These are phyloP conservation scores for Ageneiosus marmoratus DNA, from an alignment of 2,113 vertebrate genomes.

Conservation along the genomic window DNA sequence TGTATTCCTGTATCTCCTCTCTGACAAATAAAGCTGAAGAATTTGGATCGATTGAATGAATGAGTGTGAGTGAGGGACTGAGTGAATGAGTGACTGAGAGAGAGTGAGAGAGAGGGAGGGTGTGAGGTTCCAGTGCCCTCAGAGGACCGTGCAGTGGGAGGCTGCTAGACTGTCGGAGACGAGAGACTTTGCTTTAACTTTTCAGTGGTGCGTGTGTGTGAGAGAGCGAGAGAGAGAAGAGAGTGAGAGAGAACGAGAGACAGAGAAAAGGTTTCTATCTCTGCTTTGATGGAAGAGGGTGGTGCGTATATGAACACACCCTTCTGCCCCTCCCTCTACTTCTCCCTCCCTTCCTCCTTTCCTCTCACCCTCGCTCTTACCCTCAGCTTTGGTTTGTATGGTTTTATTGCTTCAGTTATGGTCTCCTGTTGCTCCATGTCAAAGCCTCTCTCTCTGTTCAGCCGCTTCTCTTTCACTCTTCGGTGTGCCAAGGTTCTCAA, in stretches of 20 bases:
- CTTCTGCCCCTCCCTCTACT: conserved; percentile 65
- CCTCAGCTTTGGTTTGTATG: conserved; percentile 37
- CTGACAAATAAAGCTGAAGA: conserved; percentile 61
- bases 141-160: conserved; percentile 52
- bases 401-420: conserved; percentile 50
- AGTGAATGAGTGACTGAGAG: conserved; percentile 33
- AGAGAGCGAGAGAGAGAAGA: conserved; percentile 38
- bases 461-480: conserved; percentile 33
- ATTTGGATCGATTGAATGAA: conserved; percentile 42
- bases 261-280: conserved; percentile 51
- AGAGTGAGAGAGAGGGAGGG: conserved; percentile 18
- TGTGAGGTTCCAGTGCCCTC: conserved; percentile 49
- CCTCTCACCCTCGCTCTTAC: conserved; percentile 38
- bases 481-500: conserved; percentile 46
- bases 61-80: conserved; percentile 37
- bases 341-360: conserved; percentile 7
- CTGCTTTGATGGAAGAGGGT: conserved; percentile 55
- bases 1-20: conserved; percentile 61
- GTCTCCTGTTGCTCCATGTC: conserved; percentile 53
- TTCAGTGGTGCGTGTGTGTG: conserved; percentile 57
- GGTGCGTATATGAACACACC: conserved; percentile 67
- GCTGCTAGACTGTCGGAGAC: conserved; percentile 60
- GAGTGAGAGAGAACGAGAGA: conserved; percentile 49
- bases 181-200: conserved; percentile 73
- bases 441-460: conserved; percentile 40